A percentile compares a stretch with the other conserved stretches of the same genome.
These are phyloP conservation scores for Melanotaenia boesemani DNA, from an alignment of 2,797 vertebrate genomes.

Conservation along the genomic window DNA sequence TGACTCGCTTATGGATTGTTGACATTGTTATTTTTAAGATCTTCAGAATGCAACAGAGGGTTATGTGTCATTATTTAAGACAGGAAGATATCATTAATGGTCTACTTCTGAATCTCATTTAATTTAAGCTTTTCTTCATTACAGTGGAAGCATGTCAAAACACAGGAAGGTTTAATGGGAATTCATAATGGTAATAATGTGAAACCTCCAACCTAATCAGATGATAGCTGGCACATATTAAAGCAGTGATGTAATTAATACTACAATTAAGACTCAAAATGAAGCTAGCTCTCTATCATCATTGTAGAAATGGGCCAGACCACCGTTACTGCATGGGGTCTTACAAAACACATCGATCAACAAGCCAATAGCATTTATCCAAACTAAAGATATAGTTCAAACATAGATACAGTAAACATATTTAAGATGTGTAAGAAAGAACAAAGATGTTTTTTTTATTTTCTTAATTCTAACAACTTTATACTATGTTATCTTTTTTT, in stretches of 20 bases:
- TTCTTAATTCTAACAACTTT: no score
- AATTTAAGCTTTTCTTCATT: background rate
- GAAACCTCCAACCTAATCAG: background rate
- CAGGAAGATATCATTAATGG: background rate
- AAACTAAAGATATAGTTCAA: background rate
- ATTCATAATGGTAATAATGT: background rate
- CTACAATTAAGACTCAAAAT: background rate
- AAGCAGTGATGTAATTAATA: background rate
- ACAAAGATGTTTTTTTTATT: no score
- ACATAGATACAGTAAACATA: no score
- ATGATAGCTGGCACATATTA: background rate
- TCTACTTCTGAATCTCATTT: background rate
- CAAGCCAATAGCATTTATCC: background rate
- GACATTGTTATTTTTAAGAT: no score
- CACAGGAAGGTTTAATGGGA: background rate
- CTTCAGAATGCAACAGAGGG: no score
- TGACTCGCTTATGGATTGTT: no score
- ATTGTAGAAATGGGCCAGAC: background rate
- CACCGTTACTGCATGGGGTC: background rate
- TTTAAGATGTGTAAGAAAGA: no score
- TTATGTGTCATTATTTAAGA: background rate
- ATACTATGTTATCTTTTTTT: no score
- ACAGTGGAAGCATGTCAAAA: conserved; percentile 11
- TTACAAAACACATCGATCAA: background rate
- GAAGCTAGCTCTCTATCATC: background rate